Conservation (phyloP, 2,113 vertebrate genomes). For the Lontra canadensis region DNA sequence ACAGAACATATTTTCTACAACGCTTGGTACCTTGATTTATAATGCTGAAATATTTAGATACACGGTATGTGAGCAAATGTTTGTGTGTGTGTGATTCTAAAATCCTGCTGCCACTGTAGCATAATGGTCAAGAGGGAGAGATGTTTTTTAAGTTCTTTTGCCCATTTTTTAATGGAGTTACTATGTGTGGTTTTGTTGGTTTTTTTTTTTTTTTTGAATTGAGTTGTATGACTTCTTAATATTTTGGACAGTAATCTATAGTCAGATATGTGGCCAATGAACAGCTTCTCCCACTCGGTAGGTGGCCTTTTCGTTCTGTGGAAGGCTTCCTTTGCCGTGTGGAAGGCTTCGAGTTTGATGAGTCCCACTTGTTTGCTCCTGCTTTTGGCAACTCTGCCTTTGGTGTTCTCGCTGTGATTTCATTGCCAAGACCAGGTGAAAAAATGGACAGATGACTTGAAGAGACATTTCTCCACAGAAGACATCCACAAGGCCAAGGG, state of each 20-base stretch:
- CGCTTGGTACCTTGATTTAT: not conserved
- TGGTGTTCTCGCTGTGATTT: not conserved
- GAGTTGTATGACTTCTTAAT: not conserved
- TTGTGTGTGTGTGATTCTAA: not conserved
- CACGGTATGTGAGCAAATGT: not conserved
- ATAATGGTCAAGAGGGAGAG: not conserved
- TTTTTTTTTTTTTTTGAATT: not conserved
- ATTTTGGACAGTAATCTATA: not conserved
- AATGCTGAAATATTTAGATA: not conserved
- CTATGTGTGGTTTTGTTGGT: not conserved
- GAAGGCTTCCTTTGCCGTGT: not conserved
- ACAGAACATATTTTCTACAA: not conserved
- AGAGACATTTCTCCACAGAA: not conserved
- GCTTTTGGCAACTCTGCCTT: not conserved
- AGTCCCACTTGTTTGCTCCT: not conserved
- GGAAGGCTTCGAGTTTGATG: not conserved
- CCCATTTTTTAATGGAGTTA: too few relatives aligned
- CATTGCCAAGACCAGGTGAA: not conserved
- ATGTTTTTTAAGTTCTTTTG: not conserved
- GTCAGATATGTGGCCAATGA: too few relatives aligned
- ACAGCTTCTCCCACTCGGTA: fast-evolving
- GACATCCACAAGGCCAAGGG: not conserved
- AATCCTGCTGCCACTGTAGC: not conserved
- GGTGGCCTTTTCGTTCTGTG: not conserved
- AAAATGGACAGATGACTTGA: not conserved